Conservation (phyloP, 2,888 invertebrate species). For the Syritta pipiens region DNA sequence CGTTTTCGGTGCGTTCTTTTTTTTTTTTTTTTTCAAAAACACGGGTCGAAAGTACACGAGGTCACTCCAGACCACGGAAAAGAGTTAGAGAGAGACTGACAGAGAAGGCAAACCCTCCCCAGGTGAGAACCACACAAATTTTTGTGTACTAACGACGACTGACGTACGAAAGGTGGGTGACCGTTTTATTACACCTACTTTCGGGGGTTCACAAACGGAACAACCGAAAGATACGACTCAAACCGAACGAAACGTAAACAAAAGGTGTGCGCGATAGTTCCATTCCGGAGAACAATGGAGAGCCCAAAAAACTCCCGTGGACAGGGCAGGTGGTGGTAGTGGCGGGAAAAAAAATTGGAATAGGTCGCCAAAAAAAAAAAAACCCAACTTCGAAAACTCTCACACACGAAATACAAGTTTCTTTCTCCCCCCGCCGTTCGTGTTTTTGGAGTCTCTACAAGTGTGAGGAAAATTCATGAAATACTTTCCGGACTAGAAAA, state of each 20-base stretch:
- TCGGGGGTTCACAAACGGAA: conserved; percentile 56
- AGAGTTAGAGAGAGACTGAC: background rate
- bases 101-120: too few relatives aligned
- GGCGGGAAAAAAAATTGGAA: conserved; percentile 55
- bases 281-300: conserved; percentile 53
- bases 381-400: background rate
- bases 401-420: conserved; percentile 13
- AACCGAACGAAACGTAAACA: conserved; percentile 56
- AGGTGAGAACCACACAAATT: background rate
- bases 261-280: conserved; percentile 60
- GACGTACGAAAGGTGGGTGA: conserved; percentile 65
- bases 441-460: too few relatives aligned
- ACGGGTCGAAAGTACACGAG: conserved; percentile 45
- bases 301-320: conserved; percentile 25
- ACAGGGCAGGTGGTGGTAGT: conserved; percentile 29
- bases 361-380: conserved; percentile 62
- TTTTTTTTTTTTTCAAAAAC: background rate
- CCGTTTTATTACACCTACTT: conserved; percentile 68
- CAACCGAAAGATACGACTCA: conserved; percentile 29
- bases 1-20: conserved; percentile 14
- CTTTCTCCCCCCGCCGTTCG: too few relatives aligned
- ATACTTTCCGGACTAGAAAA: conserved; percentile 1
- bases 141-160: conserved; percentile 5
- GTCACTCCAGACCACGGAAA: conserved; percentile 14
- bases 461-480: conserved; percentile 19